Percentiles rank a stretch among this genome's conserved stretches.
Conservation (phyloP, 2,797 vertebrate genomes). For the Lepus townsendii region DNA sequence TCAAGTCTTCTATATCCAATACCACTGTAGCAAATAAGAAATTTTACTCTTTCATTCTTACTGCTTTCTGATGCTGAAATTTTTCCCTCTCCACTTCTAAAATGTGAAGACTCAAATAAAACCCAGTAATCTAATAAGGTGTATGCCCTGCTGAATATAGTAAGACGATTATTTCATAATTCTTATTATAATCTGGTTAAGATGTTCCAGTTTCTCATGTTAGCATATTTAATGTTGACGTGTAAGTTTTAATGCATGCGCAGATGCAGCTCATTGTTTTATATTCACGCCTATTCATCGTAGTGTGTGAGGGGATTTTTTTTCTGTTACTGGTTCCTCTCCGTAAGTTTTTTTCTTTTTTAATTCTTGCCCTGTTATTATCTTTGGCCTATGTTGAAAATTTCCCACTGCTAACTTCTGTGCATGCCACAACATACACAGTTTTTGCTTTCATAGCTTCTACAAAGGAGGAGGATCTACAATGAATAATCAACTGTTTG, state of each 20-base stretch:
- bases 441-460: slow-evolving; percentile 39
- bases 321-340: neutral
- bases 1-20: neutral
- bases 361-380: slow-evolving; percentile 1
- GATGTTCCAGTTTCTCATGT: slow-evolving; percentile 35
- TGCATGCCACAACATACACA: slow-evolving; percentile 44
- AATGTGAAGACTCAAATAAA: slow-evolving; percentile 55
- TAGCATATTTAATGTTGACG: slow-evolving; percentile 48
- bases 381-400: slow-evolving; percentile 67
- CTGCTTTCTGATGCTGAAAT: slow-evolving; percentile 40
- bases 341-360: neutral
- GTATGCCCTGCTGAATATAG: slow-evolving; percentile 13
- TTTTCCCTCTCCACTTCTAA: slow-evolving; percentile 1
- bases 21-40: neutral
- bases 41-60: slow-evolving; percentile 60
- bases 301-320: neutral
- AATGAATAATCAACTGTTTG: slow-evolving; percentile 72
- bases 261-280: slow-evolving; percentile 44
- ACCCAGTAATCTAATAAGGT: slow-evolving; percentile 26
- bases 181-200: slow-evolving; percentile 58
- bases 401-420: slow-evolving; percentile 43
- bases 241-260: slow-evolving; percentile 37
- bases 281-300: slow-evolving; percentile 11
- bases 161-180: slow-evolving; percentile 59
- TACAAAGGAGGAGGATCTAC: slow-evolving; percentile 34